A percentile compares a stretch with the other conserved stretches of the same genome.
Conservation (phyloP, 2,888 invertebrate genomes). For the Cephalotes varians region DNA sequence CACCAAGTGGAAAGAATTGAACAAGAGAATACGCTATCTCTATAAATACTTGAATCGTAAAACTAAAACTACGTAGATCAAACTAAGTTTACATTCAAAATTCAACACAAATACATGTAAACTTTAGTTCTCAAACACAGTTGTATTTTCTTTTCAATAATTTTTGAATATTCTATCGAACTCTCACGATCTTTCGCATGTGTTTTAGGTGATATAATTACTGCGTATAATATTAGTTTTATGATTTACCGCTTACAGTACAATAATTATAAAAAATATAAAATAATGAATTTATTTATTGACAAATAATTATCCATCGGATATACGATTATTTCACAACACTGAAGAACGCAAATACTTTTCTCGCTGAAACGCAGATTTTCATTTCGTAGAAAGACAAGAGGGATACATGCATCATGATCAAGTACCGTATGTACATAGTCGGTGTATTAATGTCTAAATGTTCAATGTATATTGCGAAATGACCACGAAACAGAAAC, state of each 20-base stretch:
- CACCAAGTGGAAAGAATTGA: slow-evolving; percentile 92
- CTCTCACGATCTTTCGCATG: neutral
- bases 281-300: slow-evolving; percentile 80
- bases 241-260: neutral
- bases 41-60: slow-evolving; percentile 93
- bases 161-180: neutral
- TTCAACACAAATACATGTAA: neutral
- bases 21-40: slow-evolving; percentile 91
- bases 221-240: neutral
- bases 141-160: neutral
- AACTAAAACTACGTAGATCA: slow-evolving; percentile 88
- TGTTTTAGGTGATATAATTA: neutral
- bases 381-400: slow-evolving; percentile 72
- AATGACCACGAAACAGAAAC: slow-evolving; percentile 66
- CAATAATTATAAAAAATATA: slow-evolving; percentile 63
- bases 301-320: slow-evolving; percentile 77
- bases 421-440: slow-evolving; percentile 72
- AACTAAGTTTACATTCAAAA: neutral
- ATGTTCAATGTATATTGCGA: slow-evolving; percentile 49
- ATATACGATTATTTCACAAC: slow-evolving; percentile 77
- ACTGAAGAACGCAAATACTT: slow-evolving; percentile 75
- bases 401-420: slow-evolving; percentile 48
- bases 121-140: slow-evolving; percentile 16
- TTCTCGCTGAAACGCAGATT: slow-evolving; percentile 72
- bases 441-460: slow-evolving; percentile 53